Evolutionary conservation across 1,140 invertebrate species (phyloP), one percentile per base, ranked within the genome.

Genomic region (Ostrea edulis): DNA sequence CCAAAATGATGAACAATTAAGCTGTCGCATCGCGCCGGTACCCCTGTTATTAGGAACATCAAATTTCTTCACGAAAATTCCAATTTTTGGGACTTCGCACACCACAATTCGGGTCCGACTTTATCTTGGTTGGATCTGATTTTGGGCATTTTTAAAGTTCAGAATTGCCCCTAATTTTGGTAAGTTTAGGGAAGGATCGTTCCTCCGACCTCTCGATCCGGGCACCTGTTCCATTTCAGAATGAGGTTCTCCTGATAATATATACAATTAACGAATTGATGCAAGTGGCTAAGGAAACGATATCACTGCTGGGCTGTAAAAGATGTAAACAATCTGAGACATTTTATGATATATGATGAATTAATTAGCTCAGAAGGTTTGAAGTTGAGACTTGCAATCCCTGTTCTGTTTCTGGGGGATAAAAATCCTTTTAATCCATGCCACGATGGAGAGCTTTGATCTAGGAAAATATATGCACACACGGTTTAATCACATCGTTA

Each of bases 1-100:
- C 44, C 82, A 83, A 52, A 83, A 83, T 54, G 82, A 12, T 35
- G 22, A 35, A 83, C 82, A 83, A 83, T 83, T 83, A 83, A 83
- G 82, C 52, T 83, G 82, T 83, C 82, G 20, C 44, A 20, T 53
- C 44, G 22, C 11, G n/a, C 82, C 35, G 29, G 2, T 83, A 52
- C 51, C 82, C 82, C 82, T 83, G 51, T 83, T 83, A 83, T 83
- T 83, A 83, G 51, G 8, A 53, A 83, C 11, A 83, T 83, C 44
- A 54, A 83, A 54, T 53, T 83, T 83, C 82, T 9, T 52, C n/a
- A 52, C 82, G 20, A 83, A 83, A 83, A 83, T 1, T 83, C n/a
- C 44, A 83, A 83, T 52, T 52, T 83, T 83, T 83, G 51, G 17
- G 25, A 53, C 52, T 83, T n/a, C 52, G 52, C 44, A 52, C 82